These are phyloP conservation scores for Tricholauxania praeusta DNA, from an alignment of 2,888 invertebrate genomes.

Conservation along the genomic window DNA sequence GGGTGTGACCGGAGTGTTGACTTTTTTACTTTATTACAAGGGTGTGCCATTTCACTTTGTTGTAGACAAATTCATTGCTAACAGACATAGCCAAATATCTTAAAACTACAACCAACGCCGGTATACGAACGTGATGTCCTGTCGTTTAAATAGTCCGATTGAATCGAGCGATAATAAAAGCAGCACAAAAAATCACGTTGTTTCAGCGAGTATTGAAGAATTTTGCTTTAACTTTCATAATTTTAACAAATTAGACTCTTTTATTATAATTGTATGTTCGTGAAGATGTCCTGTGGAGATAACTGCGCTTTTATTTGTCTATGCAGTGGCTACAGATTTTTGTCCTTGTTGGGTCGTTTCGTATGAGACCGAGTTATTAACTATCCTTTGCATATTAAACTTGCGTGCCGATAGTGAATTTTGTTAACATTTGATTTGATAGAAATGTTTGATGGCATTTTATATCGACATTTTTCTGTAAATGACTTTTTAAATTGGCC, in stretches of 20 bases:
- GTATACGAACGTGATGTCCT: background rate
- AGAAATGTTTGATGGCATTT: conserved; percentile 11
- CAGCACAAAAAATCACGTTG: conserved; percentile 58
- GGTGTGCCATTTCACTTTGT: conserved; percentile 3
- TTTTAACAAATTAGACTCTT: conserved; percentile 64
- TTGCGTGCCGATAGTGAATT: conserved; percentile 58
- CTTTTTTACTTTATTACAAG: background rate
- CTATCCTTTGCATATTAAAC: conserved; percentile 51
- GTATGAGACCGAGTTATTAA: conserved; percentile 45
- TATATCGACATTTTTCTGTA: background rate
- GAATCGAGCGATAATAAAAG: conserved; percentile 49
- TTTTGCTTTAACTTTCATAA: conserved; percentile 57
- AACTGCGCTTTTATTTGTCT: conserved; percentile 55
- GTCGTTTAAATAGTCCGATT: conserved; percentile 37
- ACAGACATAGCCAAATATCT: too few relatives aligned
- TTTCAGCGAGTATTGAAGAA: conserved; percentile 61
- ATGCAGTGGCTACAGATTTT: conserved; percentile 57
- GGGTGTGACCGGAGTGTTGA: conserved; percentile 21
- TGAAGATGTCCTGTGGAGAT: conserved; percentile 64
- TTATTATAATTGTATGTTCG: conserved; percentile 61
- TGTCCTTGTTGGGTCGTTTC: conserved; percentile 33
- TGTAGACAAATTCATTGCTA: conserved; percentile 1
- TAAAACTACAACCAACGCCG: too few relatives aligned
- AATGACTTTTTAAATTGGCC: conserved; percentile 20
- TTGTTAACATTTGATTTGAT: conserved; percentile 26